Evolutionary conservation across 2,888 invertebrate species (phyloP).

Genomic region (Sminthurinus aureus): DNA sequence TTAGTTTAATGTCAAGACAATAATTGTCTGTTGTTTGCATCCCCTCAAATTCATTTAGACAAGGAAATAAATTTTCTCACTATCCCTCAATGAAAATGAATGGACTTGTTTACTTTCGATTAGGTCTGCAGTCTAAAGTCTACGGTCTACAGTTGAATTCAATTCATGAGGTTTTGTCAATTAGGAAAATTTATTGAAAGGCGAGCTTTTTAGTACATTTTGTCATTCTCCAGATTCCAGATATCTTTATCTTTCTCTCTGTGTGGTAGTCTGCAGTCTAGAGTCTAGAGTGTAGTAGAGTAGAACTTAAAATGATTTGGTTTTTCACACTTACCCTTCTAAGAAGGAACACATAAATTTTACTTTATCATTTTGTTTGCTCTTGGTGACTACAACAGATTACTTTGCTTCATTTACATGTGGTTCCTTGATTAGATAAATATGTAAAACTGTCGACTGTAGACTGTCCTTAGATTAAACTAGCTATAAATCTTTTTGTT

Average conservation of each 20-base stretch:
- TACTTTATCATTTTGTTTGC: neutral
- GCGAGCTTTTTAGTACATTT: neutral
- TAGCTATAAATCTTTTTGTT: no score
- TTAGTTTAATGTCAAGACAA: neutral
- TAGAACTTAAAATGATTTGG: neutral
- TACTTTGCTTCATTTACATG: no score
- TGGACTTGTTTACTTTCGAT: slow-evolving; percentile 9
- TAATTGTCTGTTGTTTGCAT: neutral
- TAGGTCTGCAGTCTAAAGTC: neutral
- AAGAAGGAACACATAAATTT: neutral
- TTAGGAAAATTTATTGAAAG: neutral
- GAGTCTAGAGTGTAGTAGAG: neutral
- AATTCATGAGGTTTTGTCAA: slow-evolving; percentile 8
- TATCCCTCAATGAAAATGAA: neutral
- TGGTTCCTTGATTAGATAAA: no score
- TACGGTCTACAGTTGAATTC: neutral
- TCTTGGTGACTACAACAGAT: no score
- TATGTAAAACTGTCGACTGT: no score
- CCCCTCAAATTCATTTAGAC: neutral
- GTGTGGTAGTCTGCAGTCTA: slow-evolving; percentile 4
- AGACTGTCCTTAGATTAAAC: no score
- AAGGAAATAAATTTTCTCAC: neutral
- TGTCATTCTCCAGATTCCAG: neutral
- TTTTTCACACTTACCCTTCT: no score
- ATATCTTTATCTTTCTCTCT: neutral